phyloP scores from a whole-genome alignment of 2,888 invertebrate genomes.

The Megalurothrips usitatus region DNA sequence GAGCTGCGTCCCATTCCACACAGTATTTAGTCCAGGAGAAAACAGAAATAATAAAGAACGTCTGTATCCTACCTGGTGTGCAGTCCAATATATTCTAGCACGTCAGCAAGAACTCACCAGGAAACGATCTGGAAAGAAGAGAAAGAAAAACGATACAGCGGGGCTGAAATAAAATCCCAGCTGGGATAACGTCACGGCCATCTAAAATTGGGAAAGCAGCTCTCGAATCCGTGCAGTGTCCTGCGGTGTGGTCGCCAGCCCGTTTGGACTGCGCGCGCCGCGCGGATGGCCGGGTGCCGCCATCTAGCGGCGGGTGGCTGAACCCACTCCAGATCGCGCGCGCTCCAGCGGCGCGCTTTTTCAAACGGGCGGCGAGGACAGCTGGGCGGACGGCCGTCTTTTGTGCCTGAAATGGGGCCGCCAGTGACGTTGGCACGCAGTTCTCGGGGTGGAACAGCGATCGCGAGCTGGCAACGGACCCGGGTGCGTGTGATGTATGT shows the following conservation, averaged over 20 bases:
- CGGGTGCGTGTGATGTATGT: no score
- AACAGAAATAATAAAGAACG: background rate
- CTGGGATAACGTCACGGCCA: background rate
- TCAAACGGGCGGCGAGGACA: background rate
- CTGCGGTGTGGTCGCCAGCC: background rate
- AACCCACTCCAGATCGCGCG: background rate
- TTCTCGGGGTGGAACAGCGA: no score
- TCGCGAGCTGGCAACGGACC: no score
- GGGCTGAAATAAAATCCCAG: background rate
- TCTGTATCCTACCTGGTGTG: background rate
- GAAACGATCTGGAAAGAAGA: background rate
- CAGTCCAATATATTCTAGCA: background rate
- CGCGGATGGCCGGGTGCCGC: background rate
- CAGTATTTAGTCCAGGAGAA: background rate
- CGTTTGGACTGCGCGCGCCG: background rate
- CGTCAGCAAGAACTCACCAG: background rate
- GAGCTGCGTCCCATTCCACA: no score
- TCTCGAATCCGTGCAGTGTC: no score
- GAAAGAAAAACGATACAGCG: background rate
- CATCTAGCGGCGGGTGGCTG: constrained; percentile 21
- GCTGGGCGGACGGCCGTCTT: no score
- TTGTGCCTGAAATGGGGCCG: no score
- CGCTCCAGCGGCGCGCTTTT: background rate
- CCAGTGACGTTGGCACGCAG: no score
- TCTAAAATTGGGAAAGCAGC: background rate